Evolutionary conservation across 2,888 invertebrate genomes (phyloP).

Genomic region (Protodeltote pygarga): DNA sequence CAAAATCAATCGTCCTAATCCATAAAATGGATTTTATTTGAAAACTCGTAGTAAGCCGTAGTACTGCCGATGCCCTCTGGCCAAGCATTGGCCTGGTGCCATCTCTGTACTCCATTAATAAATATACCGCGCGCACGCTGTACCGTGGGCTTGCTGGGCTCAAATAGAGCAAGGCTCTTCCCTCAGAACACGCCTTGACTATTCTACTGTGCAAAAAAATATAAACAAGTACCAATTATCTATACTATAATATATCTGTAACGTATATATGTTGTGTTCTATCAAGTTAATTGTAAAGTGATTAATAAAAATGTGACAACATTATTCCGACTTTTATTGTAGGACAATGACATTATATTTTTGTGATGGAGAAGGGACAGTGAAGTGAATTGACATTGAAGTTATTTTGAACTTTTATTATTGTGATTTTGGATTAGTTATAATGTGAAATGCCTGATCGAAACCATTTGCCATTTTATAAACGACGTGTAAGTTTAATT

Average conservation of each 20-base stretch:
- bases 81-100: conserved; percentile 54
- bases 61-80: conserved; percentile 36
- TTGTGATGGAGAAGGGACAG: conserved; percentile 5
- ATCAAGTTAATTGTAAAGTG: neutral
- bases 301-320: neutral
- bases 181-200: conserved; percentile 24
- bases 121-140: conserved; percentile 39
- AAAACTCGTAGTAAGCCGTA: conserved; percentile 24
- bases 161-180: conserved; percentile 68
- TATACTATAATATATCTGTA: neutral
- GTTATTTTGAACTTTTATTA: conserved; percentile 9
- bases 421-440: conserved; percentile 42
- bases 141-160: conserved; percentile 28
- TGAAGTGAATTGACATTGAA: conserved; percentile 16
- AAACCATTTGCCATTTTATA: conserved; percentile 66
- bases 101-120: conserved; percentile 54
- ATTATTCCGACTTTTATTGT: neutral
- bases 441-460: conserved; percentile 78
- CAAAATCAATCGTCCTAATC: neutral
- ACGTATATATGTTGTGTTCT: neutral
- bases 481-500: conserved; percentile 69
- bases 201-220: neutral
- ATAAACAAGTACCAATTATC: conserved; percentile 5
- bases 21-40: neutral
- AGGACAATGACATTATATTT: conserved; percentile 13